phyloP scores from a whole-genome alignment of 2,888 invertebrate genomes.

The Adelphocoris suturalis region DNA sequence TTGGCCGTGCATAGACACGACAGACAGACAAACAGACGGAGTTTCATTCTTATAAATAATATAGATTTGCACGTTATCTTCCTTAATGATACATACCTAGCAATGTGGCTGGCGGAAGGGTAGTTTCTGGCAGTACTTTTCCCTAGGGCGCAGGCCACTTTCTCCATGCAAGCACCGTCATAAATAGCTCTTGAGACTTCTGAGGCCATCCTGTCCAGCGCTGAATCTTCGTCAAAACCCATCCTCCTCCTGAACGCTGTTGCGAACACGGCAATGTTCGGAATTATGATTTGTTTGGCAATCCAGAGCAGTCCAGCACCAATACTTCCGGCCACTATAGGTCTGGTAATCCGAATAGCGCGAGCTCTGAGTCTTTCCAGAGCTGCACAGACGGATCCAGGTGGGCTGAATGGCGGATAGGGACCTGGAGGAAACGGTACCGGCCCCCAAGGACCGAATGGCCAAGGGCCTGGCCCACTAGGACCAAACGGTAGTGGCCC shows the following conservation, averaged over 20 bases:
- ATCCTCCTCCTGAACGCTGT: slow-evolving; percentile 33
- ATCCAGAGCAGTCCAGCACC: slow-evolving; percentile 57
- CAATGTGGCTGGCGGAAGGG: slow-evolving; percentile 36
- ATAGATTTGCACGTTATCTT: too few species aligned
- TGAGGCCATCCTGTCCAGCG: slow-evolving; percentile 51
- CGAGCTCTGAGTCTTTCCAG: slow-evolving; percentile 49
- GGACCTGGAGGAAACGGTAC: slow-evolving; percentile 9
- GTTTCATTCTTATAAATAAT: too few species aligned
- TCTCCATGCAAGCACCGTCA: slow-evolving; percentile 54
- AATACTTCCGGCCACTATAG: slow-evolving; percentile 51
- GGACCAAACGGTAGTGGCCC: slow-evolving; percentile 18
- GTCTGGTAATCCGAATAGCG: background rate
- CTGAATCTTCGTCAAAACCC: slow-evolving; percentile 55
- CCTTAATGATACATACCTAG: slow-evolving; percentile 18
- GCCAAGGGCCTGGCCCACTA: slow-evolving; percentile 40
- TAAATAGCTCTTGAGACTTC: slow-evolving; percentile 64
- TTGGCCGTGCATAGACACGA: too few species aligned
- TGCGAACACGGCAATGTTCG: slow-evolving; percentile 46
- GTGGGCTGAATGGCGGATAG: background rate
- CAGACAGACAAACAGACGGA: too few species aligned
- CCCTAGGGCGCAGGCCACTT: slow-evolving; percentile 59
- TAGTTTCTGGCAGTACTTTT: slow-evolving; percentile 58
- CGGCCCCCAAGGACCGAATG: slow-evolving; percentile 35
- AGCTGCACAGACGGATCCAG: slow-evolving; percentile 56
- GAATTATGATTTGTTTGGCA: slow-evolving; percentile 49